Conservation (phyloP, 53 echinoderm and acorn worm genomes). For the Echinarachnius parma region DNA sequence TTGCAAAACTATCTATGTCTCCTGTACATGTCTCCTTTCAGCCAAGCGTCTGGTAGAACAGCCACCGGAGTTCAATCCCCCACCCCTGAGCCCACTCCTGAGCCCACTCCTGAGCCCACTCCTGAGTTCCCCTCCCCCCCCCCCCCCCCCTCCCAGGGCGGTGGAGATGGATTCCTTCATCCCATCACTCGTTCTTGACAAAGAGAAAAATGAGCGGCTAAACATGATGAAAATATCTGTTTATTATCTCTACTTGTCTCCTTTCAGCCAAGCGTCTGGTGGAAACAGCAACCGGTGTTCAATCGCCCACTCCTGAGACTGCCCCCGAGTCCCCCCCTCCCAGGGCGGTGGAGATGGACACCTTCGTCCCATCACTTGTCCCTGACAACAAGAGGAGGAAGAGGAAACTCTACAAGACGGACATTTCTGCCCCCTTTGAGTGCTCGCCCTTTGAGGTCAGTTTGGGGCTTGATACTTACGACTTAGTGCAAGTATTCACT, state of each 20-base stretch:
- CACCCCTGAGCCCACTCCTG: slow-evolving; percentile 24
- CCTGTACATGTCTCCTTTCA: no score
- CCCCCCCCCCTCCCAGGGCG: no score
- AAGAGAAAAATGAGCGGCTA: no score
- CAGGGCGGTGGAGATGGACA: slow-evolving; percentile 41
- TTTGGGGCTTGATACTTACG: no score
- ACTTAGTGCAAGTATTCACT: no score
- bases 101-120: slow-evolving; percentile 47
- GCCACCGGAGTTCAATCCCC: slow-evolving; percentile 43
- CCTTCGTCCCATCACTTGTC: slow-evolving; percentile 41
- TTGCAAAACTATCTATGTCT: no score
- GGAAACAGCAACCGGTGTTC: slow-evolving; percentile 45
- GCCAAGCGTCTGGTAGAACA: slow-evolving; percentile 82
- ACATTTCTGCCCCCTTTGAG: slow-evolving; percentile 87
- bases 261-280: slow-evolving; percentile 85
- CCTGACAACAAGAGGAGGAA: slow-evolving; percentile 68
- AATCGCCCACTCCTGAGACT: slow-evolving; percentile 24
- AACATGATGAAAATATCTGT: no score
- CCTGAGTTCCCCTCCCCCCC: no score
- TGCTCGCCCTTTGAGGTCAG: slow-evolving; percentile 82
- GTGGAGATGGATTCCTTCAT: no score
- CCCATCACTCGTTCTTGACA: slow-evolving; percentile 38
- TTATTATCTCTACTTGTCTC: no score
- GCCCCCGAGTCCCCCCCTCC: slow-evolving; percentile 32
- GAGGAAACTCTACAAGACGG: slow-evolving; percentile 88